These are phyloP conservation scores for Pachypanchax playfairii DNA, from an alignment of 2,113 vertebrate species.

Conservation along the genomic window DNA sequence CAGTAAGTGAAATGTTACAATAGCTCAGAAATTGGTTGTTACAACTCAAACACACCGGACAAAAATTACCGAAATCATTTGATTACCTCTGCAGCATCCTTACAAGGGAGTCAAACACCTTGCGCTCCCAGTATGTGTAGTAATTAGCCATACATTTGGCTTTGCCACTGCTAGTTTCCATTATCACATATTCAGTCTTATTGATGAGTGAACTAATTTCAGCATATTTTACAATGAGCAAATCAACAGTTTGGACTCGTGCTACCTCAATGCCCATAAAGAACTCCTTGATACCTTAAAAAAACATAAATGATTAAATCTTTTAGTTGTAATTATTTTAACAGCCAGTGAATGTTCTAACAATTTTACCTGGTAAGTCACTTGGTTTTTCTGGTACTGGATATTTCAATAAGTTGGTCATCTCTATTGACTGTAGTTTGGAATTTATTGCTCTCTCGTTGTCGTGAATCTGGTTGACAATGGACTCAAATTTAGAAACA, in stretches of 20 bases:
- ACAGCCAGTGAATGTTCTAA: conserved; percentile 3
- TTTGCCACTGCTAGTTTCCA: conserved; percentile 85
- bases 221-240: conserved; percentile 83
- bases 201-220: conserved; percentile 85
- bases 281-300: conserved; percentile 87
- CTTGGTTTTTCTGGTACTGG: conserved; percentile 63
- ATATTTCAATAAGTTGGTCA: conserved; percentile 86
- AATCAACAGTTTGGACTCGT: conserved; percentile 77
- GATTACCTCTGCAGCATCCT: conserved; percentile 88
- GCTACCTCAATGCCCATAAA: conserved; percentile 86
- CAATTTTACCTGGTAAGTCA: conserved; percentile 81
- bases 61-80: not conserved
- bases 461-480: conserved; percentile 86
- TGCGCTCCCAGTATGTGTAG: conserved; percentile 89
- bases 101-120: conserved; percentile 81
- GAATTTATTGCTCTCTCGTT: conserved; percentile 83
- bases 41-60: not conserved
- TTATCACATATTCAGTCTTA: conserved; percentile 85
- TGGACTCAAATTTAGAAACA: conserved; percentile 84
- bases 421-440: conserved; percentile 82
- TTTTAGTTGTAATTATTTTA: not conserved
- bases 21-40: not conserved
- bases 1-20: conserved; percentile 8
- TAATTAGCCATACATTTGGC: conserved; percentile 83
- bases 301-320: not conserved